Evolutionary conservation across 2,113 vertebrate genomes (phyloP), one percentile per base, ranked within the genome.

Genomic region (Lontra canadensis): DNA sequence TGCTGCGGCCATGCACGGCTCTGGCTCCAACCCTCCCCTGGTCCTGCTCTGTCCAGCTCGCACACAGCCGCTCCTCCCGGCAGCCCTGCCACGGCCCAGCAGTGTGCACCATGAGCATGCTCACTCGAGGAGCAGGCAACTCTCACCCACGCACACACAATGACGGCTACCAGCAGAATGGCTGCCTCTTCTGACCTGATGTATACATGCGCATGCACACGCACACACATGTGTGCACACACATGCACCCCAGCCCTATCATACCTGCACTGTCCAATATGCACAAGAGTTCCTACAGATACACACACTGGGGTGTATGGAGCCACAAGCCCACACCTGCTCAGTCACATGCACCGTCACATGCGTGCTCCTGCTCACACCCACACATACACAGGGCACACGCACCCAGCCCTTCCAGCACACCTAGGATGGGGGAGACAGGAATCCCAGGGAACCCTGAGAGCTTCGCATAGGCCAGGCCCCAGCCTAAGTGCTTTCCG

Each of bases 331-430:
- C 6, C 23, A 83, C 15, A 61, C 13, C 83, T 14, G 2, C 79
- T 59, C 63, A 6, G 44, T 20, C 91, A 39, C 29, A 25, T 15
- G 55, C 34, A 23, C 34, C 0, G 17, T 69, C 31, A 10, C 6
- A 8, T 0, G 6, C 21, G 1, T 3, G 55, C 67, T 52, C 52
- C 65, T 69, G 57, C n/a, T 86, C 69, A 26, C 23, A 47, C 36
- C 23, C 34, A 36, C 42, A 29, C 0, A 13, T 4, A 31, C 59
- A 8, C 0, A 9, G 0, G 0, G 1, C 42, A 69, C 76, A 11
- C 0, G 3, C 49, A 49, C 52, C 55, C 52, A 69, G 3, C 47
- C 26, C n/a, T 47, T 47, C 31, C 6, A 6, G 36, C 36, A 44
- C 44, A 49, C 17, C 52, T 0, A 2, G 39, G 36, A n/a, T 31